Percentiles rank a stretch among this genome's conserved stretches.
These are phyloP conservation scores for Anoplolepis gracilipes DNA, from an alignment of 1,140 invertebrate species.

Conservation along the genomic window DNA sequence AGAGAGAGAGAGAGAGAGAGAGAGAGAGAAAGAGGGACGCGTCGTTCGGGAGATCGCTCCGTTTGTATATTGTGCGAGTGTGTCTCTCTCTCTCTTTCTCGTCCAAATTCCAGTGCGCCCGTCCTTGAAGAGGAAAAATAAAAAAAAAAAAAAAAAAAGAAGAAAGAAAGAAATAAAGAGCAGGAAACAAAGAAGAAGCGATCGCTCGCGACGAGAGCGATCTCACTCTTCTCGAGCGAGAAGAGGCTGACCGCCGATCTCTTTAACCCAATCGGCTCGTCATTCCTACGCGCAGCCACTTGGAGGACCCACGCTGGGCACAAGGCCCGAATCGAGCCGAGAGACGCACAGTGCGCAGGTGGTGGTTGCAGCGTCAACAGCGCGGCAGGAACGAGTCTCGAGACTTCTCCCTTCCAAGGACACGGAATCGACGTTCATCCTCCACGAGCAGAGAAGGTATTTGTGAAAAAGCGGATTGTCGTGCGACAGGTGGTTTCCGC, in stretches of 20 bases:
- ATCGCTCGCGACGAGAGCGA: neutral
- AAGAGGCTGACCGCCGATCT: neutral
- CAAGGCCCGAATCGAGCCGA: neutral
- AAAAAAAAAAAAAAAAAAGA: too few relatives aligned
- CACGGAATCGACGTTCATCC: neutral
- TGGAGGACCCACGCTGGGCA: neutral
- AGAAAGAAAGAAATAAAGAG: too few relatives aligned
- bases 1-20: conserved; percentile 34
- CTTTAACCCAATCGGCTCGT: neutral
- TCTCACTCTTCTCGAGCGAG: conserved; percentile 21
- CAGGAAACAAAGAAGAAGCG: neutral
- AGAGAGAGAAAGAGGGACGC: conserved; percentile 45
- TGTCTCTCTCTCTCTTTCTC: neutral
- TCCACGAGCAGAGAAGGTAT: conserved; percentile 24
- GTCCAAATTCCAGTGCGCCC: conserved; percentile 2
- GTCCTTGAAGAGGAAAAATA: neutral
- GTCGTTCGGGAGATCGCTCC: neutral
- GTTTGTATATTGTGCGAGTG: too few relatives aligned
- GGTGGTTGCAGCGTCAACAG: neutral
- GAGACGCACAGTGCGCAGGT: neutral
- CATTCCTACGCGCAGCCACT: neutral
- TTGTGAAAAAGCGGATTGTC: neutral
- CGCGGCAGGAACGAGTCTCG: neutral
- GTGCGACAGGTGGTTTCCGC: neutral
- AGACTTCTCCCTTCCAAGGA: too few relatives aligned